Percentiles rank a stretch among this genome's conserved stretches.
Conservation (phyloP, 1,140 invertebrate species). For the Mizuhopecten yessoensis region DNA sequence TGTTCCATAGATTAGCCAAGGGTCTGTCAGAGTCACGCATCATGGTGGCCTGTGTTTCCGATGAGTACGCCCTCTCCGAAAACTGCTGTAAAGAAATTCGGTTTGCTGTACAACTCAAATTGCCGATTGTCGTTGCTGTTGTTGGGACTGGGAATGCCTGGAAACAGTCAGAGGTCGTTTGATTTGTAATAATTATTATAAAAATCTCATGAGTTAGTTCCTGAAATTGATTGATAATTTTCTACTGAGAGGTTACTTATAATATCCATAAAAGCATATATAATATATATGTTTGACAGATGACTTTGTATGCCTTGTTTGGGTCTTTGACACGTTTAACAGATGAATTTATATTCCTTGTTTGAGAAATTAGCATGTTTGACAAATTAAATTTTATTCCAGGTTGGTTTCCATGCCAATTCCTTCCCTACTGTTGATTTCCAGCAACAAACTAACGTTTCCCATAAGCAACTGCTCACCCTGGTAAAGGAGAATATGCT, state of each 20-base stretch:
- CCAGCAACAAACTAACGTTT: conserved; percentile 60
- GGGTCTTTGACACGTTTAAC: too few relatives aligned
- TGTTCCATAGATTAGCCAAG: conserved; percentile 80
- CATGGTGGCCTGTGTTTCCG: conserved; percentile 78
- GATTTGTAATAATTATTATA: too few relatives aligned
- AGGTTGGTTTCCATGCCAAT: conserved; percentile 78
- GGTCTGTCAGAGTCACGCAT: conserved; percentile 75
- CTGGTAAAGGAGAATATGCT: not conserved
- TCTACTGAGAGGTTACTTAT: too few relatives aligned
- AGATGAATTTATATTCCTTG: too few relatives aligned
- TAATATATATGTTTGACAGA: too few relatives aligned
- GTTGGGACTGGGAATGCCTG: conserved; percentile 78
- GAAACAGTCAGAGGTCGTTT: conserved; percentile 79
- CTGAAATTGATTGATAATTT: too few relatives aligned
- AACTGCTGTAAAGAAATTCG: conserved; percentile 79
- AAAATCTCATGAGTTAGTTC: too few relatives aligned
- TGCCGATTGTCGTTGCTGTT: conserved; percentile 76
- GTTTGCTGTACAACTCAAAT: conserved; percentile 76
- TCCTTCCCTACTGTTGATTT: conserved; percentile 77
- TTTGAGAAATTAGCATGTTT: too few relatives aligned
- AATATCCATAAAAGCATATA: too few relatives aligned
- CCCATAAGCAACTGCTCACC: not conserved
- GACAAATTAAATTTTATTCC: not conserved
- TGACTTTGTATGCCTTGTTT: too few relatives aligned
- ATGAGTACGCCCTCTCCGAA: conserved; percentile 77